Evolutionary conservation across 2,888 invertebrate genomes (phyloP).

Genomic region (Phytoseiulus persimilis): DNA sequence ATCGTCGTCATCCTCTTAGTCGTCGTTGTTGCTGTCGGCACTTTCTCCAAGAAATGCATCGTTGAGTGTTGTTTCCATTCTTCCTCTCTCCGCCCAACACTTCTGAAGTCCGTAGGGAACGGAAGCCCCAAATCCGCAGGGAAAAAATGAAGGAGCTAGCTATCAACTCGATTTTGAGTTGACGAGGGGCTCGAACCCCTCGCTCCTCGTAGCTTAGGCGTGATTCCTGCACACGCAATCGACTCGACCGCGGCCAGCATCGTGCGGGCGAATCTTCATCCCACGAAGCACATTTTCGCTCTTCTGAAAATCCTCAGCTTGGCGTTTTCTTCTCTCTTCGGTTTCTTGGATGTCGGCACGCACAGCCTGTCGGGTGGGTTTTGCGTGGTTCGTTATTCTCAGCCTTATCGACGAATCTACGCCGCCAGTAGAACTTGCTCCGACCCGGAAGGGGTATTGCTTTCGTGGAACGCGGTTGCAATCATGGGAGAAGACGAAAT

Average conservation of each 20-base stretch:
- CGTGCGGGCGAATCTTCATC: no score
- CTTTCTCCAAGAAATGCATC: neutral
- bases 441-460: neutral
- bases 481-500: neutral
- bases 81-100: neutral
- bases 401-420: no score
- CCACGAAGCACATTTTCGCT: neutral
- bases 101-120: no score
- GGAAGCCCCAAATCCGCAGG: no score
- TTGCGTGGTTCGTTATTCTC: neutral
- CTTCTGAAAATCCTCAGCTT: neutral
- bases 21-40: neutral
- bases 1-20: neutral
- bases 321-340: neutral
- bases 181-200: no score
- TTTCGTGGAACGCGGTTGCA: neutral
- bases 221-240: no score
- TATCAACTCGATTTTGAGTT: no score
- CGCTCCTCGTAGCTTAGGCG: no score
- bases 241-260: no score
- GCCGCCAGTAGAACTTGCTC: neutral
- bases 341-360: neutral
- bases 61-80: neutral
- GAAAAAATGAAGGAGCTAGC: no score
- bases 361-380: neutral